Percentiles rank a stretch among this genome's conserved stretches.
Conservation (phyloP, 2,888 invertebrate genomes). For the Agrilus mali region DNA sequence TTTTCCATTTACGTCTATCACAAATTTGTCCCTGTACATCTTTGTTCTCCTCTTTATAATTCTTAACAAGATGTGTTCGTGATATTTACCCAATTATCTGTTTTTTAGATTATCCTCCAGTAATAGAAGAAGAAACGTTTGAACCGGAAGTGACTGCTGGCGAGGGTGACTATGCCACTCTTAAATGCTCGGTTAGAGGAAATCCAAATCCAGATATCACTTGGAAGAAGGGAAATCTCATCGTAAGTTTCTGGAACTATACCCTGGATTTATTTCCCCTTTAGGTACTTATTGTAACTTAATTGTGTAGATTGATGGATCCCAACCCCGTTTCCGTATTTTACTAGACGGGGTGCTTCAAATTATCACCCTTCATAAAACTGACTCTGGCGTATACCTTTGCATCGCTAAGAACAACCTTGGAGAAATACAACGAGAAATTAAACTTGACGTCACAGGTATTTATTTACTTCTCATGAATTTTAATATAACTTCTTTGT, state of each 20-base stretch:
- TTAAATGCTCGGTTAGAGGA: constrained; percentile 65
- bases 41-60: no score
- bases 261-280: background rate
- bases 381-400: constrained; percentile 75
- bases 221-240: constrained; percentile 61
- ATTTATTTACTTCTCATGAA: constrained; percentile 9
- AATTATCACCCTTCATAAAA: constrained; percentile 65
- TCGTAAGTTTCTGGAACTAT: constrained; percentile 38
- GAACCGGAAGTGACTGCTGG: constrained; percentile 50
- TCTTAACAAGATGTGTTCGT: no score
- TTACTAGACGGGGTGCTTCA: constrained; percentile 62
- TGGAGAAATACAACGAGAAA: constrained; percentile 56
- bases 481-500: background rate
- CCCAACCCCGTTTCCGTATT: constrained; percentile 56
- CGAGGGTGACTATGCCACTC: constrained; percentile 61
- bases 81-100: no score
- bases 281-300: constrained; percentile 4
- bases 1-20: no score
- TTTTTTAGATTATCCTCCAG: constrained; percentile 27
- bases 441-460: constrained; percentile 65
- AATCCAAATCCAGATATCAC: constrained; percentile 64
- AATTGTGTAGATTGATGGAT: constrained; percentile 52
- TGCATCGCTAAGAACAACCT: constrained; percentile 74
- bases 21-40: background rate
- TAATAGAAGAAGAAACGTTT: constrained; percentile 28